Percentiles rank a stretch among this genome's conserved stretches.
These are phyloP conservation scores for Hyposmocoma kahamanoa DNA, from an alignment of 1,140 invertebrate species.

Conservation along the genomic window DNA sequence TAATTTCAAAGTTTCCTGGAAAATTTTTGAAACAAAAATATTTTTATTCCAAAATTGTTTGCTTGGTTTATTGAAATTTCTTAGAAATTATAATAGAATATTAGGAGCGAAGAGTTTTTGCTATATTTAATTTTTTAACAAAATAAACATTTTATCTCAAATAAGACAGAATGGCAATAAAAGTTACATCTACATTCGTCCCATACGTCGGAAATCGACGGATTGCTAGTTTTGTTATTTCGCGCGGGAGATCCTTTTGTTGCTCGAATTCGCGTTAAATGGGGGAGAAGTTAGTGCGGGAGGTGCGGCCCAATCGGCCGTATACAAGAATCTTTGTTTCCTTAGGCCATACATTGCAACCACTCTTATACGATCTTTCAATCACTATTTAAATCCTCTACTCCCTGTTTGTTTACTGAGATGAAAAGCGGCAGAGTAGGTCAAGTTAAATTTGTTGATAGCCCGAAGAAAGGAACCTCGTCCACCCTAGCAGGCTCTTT, in stretches of 20 bases:
- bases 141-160: too few species aligned
- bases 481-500: conserved; percentile 44
- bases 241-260: conserved; percentile 61
- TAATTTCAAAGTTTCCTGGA: too few species aligned
- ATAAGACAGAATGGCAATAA: too few species aligned
- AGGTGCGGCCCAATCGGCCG: conserved; percentile 64
- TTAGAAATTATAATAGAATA: too few species aligned
- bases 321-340: conserved; percentile 65
- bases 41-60: too few species aligned
- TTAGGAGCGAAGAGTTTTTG: too few species aligned
- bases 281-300: conserved; percentile 64
- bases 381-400: conserved; percentile 31
- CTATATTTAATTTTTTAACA: too few species aligned
- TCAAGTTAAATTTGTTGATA: conserved; percentile 32
- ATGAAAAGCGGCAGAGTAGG: conserved; percentile 22
- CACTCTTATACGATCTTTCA: conserved; percentile 40
- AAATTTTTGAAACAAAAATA: too few species aligned
- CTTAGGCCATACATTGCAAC: conserved; percentile 52
- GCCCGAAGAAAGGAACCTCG: conserved; percentile 29
- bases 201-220: conserved; percentile 35
- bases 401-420: conserved; percentile 15
- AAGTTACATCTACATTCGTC: conserved; percentile 23
- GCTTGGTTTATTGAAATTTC: too few species aligned
- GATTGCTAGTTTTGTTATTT: conserved; percentile 69
- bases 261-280: conserved; percentile 68